Evolutionary conservation across 1,140 invertebrate genomes (phyloP), one percentile per base, ranked within the genome.

Genomic region (Dendroctonus ponderosae): DNA sequence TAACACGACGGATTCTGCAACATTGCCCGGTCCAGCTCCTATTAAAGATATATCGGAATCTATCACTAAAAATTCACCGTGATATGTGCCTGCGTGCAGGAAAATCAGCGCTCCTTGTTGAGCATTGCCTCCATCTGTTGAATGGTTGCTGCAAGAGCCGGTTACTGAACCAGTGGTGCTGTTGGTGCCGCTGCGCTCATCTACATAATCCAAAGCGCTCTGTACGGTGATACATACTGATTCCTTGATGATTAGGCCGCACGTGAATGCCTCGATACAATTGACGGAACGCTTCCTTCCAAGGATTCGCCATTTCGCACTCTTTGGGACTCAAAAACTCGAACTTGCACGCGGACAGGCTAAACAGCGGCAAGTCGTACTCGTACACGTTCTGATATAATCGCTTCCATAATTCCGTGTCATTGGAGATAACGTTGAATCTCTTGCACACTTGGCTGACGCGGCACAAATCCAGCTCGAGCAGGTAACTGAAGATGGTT

Each of bases 241-340:
- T 83, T 69, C 92, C 88, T 78, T 91, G 88, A 78, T 88, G 92
- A 52, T 93, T 93, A 49, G 90, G 91, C 40, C 95, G 84, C n/a
- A 99, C 97, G 79, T 99, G 97, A 14, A 98, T 89, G 15, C 95
- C 96, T 69, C 92, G 87, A 79, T 97, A 95, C 56, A 99, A 82
- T 79, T 98, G 95, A 66, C 89, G 86, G 77, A 98, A 98, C 77
- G 96, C 97, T 77, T 98, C 96, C 80, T 98, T 98, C 97, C 97
- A 99, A 0, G 96, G 93, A 84, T 98, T 99, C 49, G 91, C 87
- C 75, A 92, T 89, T 61, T 96, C 93, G 65, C 91, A 92, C 68
- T 96, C 92, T 70, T 96, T 91, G 0, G 90, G 85, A 54, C 94
- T 89, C 26, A 97, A 83, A 78, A 99, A 98, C 74, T 97, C 91